These are phyloP conservation scores for Syrrhaptes paradoxus DNA, from an alignment of 2,113 vertebrate species.

Conservation along the genomic window DNA sequence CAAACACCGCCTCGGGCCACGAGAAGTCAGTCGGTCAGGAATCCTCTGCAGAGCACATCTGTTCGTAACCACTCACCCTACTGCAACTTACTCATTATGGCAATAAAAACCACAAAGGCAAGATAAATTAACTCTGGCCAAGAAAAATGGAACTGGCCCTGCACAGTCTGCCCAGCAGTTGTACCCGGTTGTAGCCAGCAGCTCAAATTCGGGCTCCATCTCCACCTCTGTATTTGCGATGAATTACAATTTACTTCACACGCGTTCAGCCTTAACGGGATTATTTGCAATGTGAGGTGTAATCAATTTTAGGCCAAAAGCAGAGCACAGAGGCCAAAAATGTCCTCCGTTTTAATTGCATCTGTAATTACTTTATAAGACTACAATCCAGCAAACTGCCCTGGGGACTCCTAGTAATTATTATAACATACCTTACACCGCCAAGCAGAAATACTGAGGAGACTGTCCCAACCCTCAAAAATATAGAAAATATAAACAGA, in stretches of 20 bases:
- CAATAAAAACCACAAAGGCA: not conserved
- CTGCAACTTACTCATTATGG: not conserved
- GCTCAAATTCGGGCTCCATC: not conserved
- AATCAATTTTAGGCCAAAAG: not conserved
- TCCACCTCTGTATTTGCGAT: not conserved
- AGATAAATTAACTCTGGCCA: not conserved
- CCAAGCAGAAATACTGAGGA: not conserved
- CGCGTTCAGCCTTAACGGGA: not conserved
- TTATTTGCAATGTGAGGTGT: not conserved
- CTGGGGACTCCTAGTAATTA: not conserved
- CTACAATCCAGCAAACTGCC: not conserved
- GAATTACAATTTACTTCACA: not conserved
- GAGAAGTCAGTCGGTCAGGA: not conserved
- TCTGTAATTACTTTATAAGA: constrained; percentile 45
- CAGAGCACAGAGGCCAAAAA: not conserved
- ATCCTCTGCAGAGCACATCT: not conserved
- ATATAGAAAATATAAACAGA: not conserved
- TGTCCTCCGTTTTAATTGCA: not conserved
- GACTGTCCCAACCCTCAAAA: not conserved
- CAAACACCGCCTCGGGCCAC: not conserved
- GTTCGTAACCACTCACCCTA: not conserved
- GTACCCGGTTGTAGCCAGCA: not conserved
- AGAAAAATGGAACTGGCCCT: not conserved
- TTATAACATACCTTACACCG: not conserved
- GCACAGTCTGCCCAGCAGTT: not conserved